Conservation (phyloP, 2,113 vertebrate species). For the Microcebus lehilahytsara region DNA sequence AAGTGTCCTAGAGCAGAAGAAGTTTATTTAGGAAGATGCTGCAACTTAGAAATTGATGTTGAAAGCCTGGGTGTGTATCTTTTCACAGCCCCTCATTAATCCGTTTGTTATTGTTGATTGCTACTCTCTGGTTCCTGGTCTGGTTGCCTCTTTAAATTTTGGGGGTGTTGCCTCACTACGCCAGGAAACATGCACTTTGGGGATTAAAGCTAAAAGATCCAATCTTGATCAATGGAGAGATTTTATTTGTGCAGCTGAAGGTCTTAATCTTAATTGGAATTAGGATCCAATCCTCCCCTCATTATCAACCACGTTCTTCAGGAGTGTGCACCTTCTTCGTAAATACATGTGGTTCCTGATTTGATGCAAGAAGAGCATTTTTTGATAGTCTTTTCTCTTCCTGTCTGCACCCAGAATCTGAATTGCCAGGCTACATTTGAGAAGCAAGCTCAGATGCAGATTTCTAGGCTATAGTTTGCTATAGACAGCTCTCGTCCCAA, state of each 20-base stretch:
- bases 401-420: conserved; percentile 75
- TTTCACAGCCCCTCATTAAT: not conserved
- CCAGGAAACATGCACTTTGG: conserved; percentile 25
- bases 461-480: conserved; percentile 69
- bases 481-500: conserved; percentile 67
- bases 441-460: conserved; percentile 72
- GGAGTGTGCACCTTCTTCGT: conserved; percentile 77
- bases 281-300: conserved; percentile 67
- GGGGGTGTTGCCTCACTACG: not conserved
- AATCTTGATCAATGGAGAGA: not conserved
- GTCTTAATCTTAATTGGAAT: not conserved
- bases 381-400: conserved; percentile 70
- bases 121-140: conserved; percentile 8
- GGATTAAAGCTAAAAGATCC: conserved; percentile 37
- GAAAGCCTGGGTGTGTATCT: not conserved
- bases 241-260: conserved; percentile 17
- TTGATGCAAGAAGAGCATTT: conserved; percentile 72
- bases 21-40: not conserved
- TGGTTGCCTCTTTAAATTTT: not conserved
- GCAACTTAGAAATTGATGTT: not conserved
- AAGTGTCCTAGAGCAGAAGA: not conserved
- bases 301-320: conserved; percentile 70
- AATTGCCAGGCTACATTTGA: conserved; percentile 74
- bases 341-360: conserved; percentile 77
- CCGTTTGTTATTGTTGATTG: not conserved